Conservation (phyloP, 1,140 invertebrate species). For the Argopecten irradians region DNA sequence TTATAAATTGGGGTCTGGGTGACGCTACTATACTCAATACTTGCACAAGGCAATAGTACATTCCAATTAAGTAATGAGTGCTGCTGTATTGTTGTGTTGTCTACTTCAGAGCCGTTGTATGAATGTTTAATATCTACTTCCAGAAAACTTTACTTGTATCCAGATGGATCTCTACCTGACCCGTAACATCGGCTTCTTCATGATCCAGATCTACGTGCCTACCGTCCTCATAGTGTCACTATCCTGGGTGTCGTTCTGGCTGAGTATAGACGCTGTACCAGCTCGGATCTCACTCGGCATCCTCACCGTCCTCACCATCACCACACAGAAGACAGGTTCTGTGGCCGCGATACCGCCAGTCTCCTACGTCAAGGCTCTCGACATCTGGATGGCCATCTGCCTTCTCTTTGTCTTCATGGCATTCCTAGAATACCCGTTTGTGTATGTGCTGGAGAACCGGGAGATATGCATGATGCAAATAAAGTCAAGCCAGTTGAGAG, state of each 20-base stretch:
- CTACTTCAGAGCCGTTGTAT: too few relatives aligned
- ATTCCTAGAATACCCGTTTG: slow-evolving; percentile 51
- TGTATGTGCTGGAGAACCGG: slow-evolving; percentile 43
- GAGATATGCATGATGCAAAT: neutral
- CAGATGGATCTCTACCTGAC: slow-evolving; percentile 91
- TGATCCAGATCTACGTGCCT: slow-evolving; percentile 94
- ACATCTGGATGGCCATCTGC: slow-evolving; percentile 77
- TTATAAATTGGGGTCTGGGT: too few relatives aligned
- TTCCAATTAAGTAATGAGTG: too few relatives aligned
- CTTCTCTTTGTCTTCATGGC: slow-evolving; percentile 53
- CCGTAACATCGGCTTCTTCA: slow-evolving; percentile 92
- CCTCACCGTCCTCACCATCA: slow-evolving; percentile 76
- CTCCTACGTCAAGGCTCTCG: slow-evolving; percentile 59
- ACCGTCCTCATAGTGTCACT: slow-evolving; percentile 95
- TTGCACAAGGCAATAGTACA: too few relatives aligned
- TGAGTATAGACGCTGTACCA: slow-evolving; percentile 81
- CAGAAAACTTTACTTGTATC: slow-evolving; percentile 77
- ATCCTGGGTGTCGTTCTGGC: slow-evolving; percentile 92
- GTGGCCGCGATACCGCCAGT: slow-evolving; percentile 56
- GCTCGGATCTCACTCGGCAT: slow-evolving; percentile 80
- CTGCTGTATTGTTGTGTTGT: too few relatives aligned
- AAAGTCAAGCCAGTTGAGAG: neutral
- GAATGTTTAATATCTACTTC: neutral
- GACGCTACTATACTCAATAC: too few relatives aligned
- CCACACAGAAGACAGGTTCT: slow-evolving; percentile 60